A percentile compares a stretch with the other conserved stretches of the same genome.
Conservation (phyloP, 2,797 vertebrate species). For the Scolopax rusticola region DNA sequence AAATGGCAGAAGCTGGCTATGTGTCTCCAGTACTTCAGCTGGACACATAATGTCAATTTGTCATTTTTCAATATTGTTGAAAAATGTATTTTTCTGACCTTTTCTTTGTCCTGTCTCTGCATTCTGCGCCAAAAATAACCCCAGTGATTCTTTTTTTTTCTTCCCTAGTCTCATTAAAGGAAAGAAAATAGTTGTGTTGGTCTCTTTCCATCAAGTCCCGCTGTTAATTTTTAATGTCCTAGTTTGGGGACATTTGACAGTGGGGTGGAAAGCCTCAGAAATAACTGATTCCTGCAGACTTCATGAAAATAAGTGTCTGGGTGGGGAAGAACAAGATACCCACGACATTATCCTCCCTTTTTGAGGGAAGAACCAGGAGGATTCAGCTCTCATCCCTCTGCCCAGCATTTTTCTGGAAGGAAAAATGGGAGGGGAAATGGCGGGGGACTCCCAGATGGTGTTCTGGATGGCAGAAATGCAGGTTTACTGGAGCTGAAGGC, state of each 20-base stretch:
- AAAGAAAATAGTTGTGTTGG: background rate
- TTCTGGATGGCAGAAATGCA: background rate
- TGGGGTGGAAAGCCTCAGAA: background rate
- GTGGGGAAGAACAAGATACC: background rate
- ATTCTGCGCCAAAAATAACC: background rate
- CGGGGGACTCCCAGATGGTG: background rate
- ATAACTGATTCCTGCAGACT: background rate
- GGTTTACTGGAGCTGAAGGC: background rate
- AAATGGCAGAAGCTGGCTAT: background rate
- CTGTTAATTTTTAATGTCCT: background rate
- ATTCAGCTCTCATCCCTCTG: background rate
- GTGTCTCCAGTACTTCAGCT: background rate
- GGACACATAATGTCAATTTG: background rate
- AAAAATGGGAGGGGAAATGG: background rate
- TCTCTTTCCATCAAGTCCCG: background rate
- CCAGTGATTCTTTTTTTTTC: background rate
- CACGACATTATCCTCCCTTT: fast-evolving
- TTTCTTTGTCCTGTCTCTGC: background rate
- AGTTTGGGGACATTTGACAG: background rate
- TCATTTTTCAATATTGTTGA: background rate
- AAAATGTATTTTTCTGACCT: background rate
- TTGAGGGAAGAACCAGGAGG: background rate
- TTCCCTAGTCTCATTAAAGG: background rate
- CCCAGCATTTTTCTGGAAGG: background rate
- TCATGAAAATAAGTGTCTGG: background rate